Percentiles rank a stretch among this genome's conserved stretches.
These are phyloP conservation scores for Gallinago stenura DNA, from an alignment of 2,797 vertebrate species.

Conservation along the genomic window DNA sequence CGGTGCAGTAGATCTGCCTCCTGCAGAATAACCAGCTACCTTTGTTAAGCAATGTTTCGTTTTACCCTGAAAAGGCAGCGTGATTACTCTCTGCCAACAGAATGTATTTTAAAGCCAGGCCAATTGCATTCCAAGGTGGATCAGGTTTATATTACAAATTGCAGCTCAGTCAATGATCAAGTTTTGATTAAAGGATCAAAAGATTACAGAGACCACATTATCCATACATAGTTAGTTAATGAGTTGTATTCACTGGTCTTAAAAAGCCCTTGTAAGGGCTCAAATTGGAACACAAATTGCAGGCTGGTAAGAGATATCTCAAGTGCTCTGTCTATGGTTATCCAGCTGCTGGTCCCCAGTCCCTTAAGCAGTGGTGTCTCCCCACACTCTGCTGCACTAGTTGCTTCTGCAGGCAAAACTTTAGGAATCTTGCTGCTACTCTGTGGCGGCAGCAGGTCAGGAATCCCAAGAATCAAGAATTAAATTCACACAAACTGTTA, in stretches of 20 bases:
- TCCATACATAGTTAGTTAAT: not conserved
- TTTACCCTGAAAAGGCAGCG: not conserved
- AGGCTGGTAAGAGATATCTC: not conserved
- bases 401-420: not conserved
- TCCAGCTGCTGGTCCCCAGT: not conserved
- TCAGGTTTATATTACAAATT: not conserved
- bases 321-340: accelerated
- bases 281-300: not conserved
- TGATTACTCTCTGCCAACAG: not conserved
- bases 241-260: not conserved
- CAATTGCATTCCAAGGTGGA: not conserved
- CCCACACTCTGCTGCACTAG: not conserved
- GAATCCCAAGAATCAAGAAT: not conserved
- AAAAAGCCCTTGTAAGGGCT: not conserved
- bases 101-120: not conserved
- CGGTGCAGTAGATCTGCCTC: not conserved
- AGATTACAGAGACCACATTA: not conserved
- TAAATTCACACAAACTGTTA: not conserved
- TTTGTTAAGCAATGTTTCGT: not conserved
- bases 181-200: slow-evolving; percentile 13
- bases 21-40: not conserved
- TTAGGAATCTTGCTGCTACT: not conserved
- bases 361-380: not conserved
- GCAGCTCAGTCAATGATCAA: not conserved
- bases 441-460: not conserved